Evolutionary conservation across 2,888 invertebrate genomes (phyloP).

Genomic region (Acanthoscelides obtectus): DNA sequence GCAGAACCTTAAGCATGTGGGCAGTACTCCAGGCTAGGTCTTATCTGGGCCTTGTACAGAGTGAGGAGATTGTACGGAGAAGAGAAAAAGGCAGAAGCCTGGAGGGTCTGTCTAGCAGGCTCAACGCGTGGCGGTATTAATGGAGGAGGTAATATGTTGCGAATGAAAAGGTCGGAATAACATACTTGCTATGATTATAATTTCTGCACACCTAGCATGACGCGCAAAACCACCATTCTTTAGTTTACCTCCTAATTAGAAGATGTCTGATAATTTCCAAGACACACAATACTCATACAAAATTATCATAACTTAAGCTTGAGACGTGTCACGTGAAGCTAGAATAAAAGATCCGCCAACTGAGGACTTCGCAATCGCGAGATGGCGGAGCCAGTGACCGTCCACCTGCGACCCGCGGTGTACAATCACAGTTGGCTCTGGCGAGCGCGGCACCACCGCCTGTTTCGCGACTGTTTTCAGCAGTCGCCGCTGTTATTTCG

Average conservation of each 20-base stretch:
- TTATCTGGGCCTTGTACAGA: too few relatives aligned
- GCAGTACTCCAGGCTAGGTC: too few relatives aligned
- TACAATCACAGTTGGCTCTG: too few relatives aligned
- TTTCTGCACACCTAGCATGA: neutral
- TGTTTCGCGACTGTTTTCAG: constrained; percentile 5
- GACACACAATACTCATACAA: constrained; percentile 4
- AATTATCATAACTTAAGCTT: constrained; percentile 6
- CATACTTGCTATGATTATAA: too few relatives aligned
- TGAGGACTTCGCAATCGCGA: constrained; percentile 2
- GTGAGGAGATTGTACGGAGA: too few relatives aligned
- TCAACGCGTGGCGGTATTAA: too few relatives aligned
- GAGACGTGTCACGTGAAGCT: constrained; percentile 14
- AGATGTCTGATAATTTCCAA: constrained; percentile 7
- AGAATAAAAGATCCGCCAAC: constrained; percentile 6
- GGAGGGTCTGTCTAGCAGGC: too few relatives aligned
- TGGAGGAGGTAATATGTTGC: too few relatives aligned
- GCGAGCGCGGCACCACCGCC: constrained; percentile 8
- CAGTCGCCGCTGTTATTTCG: neutral
- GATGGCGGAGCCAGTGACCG: constrained; percentile 13
- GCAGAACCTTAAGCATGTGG: too few relatives aligned
- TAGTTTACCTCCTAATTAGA: neutral
- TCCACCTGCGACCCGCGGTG: constrained; percentile 10
- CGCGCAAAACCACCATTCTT: neutral
- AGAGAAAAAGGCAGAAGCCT: too few relatives aligned
- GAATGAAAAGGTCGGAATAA: too few relatives aligned